phyloP scores from a whole-genome alignment of 53 echinoderm and acorn worm species.

The Paracentrotus lividus region DNA sequence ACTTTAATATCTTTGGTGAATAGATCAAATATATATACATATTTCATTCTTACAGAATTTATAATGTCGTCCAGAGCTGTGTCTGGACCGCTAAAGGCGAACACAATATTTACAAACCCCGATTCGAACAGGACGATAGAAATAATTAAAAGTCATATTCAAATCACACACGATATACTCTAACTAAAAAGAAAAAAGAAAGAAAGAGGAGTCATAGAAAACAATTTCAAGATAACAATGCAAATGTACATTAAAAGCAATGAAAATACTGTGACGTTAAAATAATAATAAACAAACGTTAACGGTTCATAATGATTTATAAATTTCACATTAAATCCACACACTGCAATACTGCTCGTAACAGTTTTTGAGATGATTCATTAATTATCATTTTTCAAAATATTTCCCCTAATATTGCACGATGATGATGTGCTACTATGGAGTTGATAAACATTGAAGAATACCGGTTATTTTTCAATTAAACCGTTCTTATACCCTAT shows the following conservation, averaged over 20 bases:
- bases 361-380: background rate
- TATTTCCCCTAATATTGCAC: background rate
- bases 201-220: background rate
- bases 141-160: background rate
- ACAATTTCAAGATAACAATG: background rate
- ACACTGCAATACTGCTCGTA: background rate
- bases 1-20: constrained; percentile 13
- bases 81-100: too few relatives aligned
- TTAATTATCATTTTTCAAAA: background rate
- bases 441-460: background rate
- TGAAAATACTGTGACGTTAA: too few relatives aligned
- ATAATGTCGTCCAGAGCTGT: background rate
- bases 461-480: background rate
- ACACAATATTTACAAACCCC: background rate
- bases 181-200: background rate
- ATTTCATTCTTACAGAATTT: background rate
- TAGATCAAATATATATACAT: background rate
- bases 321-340: background rate
- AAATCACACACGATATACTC: background rate
- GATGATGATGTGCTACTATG: background rate
- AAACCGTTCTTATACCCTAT: background rate
- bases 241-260: background rate
- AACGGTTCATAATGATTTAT: too few relatives aligned
- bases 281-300: too few relatives aligned
- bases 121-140: background rate